Conservation (phyloP, 2,113 vertebrate species). For the Hemiprocne comata region DNA sequence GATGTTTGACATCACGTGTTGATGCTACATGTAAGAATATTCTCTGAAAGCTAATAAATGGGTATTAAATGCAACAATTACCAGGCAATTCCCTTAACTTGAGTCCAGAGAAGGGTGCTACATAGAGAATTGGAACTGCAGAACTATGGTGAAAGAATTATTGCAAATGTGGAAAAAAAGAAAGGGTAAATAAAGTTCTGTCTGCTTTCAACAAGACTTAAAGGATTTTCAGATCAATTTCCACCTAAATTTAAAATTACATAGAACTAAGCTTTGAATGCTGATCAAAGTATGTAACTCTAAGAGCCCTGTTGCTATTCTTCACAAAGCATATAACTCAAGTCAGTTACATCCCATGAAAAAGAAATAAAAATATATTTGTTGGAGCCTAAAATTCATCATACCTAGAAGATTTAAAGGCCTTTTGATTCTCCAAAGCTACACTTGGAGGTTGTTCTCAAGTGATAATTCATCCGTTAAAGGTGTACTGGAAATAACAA, state of each 20-base stretch:
- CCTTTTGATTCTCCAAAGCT: neutral
- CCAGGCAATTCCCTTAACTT: neutral
- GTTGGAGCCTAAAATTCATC: neutral
- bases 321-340: neutral
- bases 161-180: neutral
- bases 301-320: neutral
- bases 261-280: neutral
- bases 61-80: neutral
- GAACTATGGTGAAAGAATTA: neutral
- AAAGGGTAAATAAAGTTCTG: neutral
- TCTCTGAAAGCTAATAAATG: neutral
- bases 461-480: neutral
- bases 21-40: neutral
- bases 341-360: neutral
- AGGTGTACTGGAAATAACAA: neutral
- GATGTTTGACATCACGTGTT: conserved; percentile 1
- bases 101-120: neutral
- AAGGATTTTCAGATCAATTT: neutral
- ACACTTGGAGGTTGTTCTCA: neutral
- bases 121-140: neutral
- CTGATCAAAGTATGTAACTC: neutral
- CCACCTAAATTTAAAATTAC: neutral
- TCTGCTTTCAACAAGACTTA: neutral
- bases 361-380: neutral
- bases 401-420: neutral